A percentile compares a stretch with the other conserved stretches of the same genome.
Conservation (phyloP, 2,797 vertebrate species). For the Paramormyrops hopkinsi region DNA sequence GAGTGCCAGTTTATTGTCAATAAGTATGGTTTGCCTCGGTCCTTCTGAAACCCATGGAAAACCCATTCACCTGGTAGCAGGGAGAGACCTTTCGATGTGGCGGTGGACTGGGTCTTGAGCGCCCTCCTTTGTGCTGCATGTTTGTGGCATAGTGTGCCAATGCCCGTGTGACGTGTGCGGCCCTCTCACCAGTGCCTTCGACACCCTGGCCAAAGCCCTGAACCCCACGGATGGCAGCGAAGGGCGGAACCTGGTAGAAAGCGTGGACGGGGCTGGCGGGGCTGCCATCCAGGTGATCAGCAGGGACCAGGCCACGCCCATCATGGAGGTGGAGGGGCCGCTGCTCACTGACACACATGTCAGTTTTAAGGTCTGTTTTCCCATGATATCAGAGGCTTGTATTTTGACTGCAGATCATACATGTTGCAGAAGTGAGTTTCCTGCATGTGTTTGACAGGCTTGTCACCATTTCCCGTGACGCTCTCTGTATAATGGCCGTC, state of each 20-base stretch:
- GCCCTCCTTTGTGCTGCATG: background rate
- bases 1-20: background rate
- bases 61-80: background rate
- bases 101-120: background rate
- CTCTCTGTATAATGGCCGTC: background rate
- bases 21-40: background rate
- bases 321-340: slow-evolving; percentile 96
- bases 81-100: background rate
- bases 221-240: slow-evolving; percentile 71
- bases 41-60: background rate
- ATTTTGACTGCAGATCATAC: background rate
- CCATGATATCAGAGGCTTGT: background rate
- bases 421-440: background rate
- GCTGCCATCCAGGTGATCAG: slow-evolving; percentile 92
- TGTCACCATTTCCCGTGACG: background rate
- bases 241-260: slow-evolving; percentile 68
- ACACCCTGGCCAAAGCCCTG: slow-evolving; percentile 96
- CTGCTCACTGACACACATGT: slow-evolving; percentile 95
- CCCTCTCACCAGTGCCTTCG: slow-evolving; percentile 77
- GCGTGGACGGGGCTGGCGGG: slow-evolving; percentile 68
- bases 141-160: background rate
- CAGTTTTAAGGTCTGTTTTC: slow-evolving; percentile 77
- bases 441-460: slow-evolving; percentile 6
- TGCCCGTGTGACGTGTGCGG: background rate
- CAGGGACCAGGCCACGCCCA: slow-evolving; percentile 88